These are phyloP conservation scores for Chelon labrosus DNA, from an alignment of 2,797 vertebrate genomes.

Conservation along the genomic window DNA sequence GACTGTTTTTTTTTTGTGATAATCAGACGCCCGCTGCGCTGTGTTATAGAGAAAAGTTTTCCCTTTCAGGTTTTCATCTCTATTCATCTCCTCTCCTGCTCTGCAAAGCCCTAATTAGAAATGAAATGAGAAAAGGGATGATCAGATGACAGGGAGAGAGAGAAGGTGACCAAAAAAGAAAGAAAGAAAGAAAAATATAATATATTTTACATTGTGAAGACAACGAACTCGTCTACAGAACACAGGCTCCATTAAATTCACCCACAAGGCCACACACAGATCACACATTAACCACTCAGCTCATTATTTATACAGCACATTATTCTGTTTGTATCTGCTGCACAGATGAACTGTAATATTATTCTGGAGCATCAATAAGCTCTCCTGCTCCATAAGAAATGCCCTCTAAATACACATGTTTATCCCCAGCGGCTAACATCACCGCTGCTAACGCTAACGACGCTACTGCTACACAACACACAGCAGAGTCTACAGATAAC, in stretches of 20 bases:
- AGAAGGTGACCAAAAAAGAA: neutral
- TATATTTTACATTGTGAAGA: no score
- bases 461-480: no score
- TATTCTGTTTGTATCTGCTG: conserved; percentile 19
- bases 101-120: conserved; percentile 8
- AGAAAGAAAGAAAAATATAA: no score
- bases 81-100: conserved; percentile 8
- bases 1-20: neutral
- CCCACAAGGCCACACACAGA: conserved; percentile 2
- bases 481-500: no score
- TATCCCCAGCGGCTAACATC: no score
- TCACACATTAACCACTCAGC: conserved; percentile 22
- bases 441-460: no score
- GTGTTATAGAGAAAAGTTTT: neutral
- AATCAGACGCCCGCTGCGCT: neutral
- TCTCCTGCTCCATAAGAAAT: no score
- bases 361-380: neutral
- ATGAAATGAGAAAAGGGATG: conserved; percentile 21
- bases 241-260: conserved; percentile 27
- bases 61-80: conserved; percentile 9
- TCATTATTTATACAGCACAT: conserved; percentile 9
- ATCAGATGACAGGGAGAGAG: neutral
- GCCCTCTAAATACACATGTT: no score
- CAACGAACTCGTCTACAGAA: conserved; percentile 9
- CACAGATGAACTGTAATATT: neutral